Evolutionary conservation across 2,797 vertebrate genomes (phyloP).

Genomic region (Cryptoblepharus egeriae): DNA sequence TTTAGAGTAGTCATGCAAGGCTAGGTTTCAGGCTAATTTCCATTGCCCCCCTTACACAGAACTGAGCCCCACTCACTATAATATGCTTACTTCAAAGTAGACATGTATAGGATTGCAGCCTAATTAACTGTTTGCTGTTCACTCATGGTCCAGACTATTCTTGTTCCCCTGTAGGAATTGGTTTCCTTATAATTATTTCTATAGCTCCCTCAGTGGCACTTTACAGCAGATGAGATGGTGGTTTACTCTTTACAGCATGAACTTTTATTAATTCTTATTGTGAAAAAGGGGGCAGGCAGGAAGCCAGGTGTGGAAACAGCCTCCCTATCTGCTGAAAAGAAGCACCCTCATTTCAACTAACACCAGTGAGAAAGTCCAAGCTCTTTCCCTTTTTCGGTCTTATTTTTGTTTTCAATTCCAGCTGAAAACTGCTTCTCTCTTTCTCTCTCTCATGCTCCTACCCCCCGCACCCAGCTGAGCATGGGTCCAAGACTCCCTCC

Average conservation of each 20-base stretch:
- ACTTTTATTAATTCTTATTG: not conserved
- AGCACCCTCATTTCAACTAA: not conserved
- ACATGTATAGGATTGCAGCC: too few relatives aligned
- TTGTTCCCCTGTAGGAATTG: not conserved
- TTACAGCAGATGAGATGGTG: not conserved
- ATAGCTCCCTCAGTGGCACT: too few relatives aligned
- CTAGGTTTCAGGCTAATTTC: too few relatives aligned
- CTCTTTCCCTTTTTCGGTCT: not conserved
- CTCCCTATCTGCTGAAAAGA: too few relatives aligned
- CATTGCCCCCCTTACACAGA: too few relatives aligned
- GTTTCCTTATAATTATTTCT: too few relatives aligned
- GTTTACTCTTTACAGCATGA: not conserved
- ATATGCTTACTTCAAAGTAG: too few relatives aligned
- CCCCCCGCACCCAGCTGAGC: too few relatives aligned
- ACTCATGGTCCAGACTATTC: not conserved
- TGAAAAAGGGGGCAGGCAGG: too few relatives aligned
- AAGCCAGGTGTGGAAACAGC: too few relatives aligned
- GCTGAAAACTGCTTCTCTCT: not conserved
- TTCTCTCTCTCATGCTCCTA: not conserved
- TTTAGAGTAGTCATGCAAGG: too few relatives aligned
- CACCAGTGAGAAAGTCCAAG: not conserved
- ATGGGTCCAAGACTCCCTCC: not conserved
- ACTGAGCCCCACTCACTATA: too few relatives aligned
- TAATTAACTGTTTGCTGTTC: not conserved
- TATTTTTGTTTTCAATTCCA: not conserved